These are phyloP conservation scores for Ictidomys tridecemlineatus DNA, from an alignment of 2,113 vertebrate genomes.

Conservation along the genomic window DNA sequence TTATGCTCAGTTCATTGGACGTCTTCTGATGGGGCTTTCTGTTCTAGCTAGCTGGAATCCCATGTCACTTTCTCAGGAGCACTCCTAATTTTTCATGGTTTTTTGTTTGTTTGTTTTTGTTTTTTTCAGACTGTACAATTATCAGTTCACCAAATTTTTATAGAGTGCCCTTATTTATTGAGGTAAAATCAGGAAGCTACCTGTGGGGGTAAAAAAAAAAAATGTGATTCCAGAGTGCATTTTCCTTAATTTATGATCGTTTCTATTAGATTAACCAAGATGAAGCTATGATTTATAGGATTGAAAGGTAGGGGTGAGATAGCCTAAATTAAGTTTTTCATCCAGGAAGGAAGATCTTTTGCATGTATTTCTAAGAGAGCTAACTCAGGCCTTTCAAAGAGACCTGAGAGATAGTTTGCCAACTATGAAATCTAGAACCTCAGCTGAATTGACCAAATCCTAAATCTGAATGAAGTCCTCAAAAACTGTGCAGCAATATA, in stretches of 20 bases:
- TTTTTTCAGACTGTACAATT: neutral
- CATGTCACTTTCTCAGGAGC: neutral
- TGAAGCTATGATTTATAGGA: neutral
- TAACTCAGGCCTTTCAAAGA: neutral
- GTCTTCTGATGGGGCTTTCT: neutral
- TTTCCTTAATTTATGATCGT: neutral
- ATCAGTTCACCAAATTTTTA: neutral
- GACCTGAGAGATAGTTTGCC: neutral
- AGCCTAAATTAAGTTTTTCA: neutral
- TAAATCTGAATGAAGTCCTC: neutral
- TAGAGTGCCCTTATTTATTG: neutral
- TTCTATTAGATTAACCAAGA: neutral
- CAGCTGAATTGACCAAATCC: neutral
- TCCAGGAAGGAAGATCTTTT: neutral
- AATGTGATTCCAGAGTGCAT: neutral
- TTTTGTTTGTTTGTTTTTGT: too few relatives aligned
- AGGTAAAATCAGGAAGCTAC: neutral
- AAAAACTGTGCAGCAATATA: neutral
- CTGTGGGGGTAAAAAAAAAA: neutral
- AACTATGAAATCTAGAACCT: neutral
- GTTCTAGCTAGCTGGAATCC: neutral
- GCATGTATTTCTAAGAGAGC: neutral
- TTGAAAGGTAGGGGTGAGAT: neutral
- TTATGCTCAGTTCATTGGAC: neutral
- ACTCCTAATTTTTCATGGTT: neutral